A percentile compares a stretch with the other conserved stretches of the same genome.
These are phyloP conservation scores for Artemia sp. DNA, from an alignment of 2,888 invertebrate species.

Conservation along the genomic window DNA sequence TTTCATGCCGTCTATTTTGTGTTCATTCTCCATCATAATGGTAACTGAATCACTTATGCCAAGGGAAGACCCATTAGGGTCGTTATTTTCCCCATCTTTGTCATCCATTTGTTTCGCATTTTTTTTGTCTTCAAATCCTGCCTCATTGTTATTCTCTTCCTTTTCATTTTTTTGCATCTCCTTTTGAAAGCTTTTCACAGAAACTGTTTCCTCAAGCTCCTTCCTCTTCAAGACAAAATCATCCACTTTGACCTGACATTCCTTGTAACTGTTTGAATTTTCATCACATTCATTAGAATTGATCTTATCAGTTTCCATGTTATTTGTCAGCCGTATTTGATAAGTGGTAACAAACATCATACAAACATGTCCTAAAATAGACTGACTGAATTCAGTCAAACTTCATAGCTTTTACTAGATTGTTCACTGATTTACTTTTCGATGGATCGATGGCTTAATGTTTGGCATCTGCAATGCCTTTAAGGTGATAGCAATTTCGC, in stretches of 20 bases:
- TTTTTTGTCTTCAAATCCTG: background rate
- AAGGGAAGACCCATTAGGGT: no score
- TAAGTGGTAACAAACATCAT: conserved; percentile 9
- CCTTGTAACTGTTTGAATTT: no score
- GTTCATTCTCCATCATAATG: no score
- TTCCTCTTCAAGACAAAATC: background rate
- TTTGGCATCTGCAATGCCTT: conserved; percentile 13
- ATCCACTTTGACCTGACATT: background rate
- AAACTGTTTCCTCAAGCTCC: background rate
- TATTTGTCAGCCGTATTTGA: background rate
- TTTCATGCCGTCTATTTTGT: no score
- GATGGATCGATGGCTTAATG: background rate
- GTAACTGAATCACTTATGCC: no score
- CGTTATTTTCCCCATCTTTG: no score
- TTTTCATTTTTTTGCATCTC: background rate
- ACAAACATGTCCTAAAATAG: background rate
- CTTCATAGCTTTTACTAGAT: background rate
- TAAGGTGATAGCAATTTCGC: background rate
- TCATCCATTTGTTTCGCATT: no score
- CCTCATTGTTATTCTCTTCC: background rate
- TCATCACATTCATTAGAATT: no score
- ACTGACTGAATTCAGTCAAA: background rate
- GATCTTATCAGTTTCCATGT: background rate
- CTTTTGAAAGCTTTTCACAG: background rate
- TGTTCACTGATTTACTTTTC: conserved; percentile 10